Base-by-base conservation (phyloP, 2,888 invertebrate genomes). In the Seladonia tumulorum region DNA sequence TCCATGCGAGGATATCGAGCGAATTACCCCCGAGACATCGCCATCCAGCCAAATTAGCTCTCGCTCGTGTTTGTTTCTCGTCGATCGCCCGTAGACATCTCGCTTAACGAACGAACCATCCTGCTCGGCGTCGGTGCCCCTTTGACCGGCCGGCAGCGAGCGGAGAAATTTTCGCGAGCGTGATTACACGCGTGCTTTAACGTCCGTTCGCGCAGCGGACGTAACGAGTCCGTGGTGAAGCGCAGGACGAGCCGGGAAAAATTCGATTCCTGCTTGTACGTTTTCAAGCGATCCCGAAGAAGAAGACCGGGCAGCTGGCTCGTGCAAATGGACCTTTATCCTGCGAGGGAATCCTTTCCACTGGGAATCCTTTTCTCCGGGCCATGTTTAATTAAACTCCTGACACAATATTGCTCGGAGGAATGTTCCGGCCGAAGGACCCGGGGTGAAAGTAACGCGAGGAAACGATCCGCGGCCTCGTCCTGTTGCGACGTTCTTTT, bases 11-110 rank as follows among this genome's bases (percentile, higher is more conserved):
- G 12, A 68, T 22, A 39, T 71, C 79, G 71, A 76, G 81, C 47
- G 88, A 66, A 88, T 88, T 86, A 88, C 80, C 78, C 86, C 66
- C 83, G 76, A 39, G 81, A 87, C 79, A 79, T 80, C 66, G 35
- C 22, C 70, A 71, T 53, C 25, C 60, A 25, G 12, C 75, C 63
- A 81, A 86, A 86, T 86, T 81, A 77, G 79, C 71, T 81, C 77
- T 73, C 71, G 75, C 53, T 81, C 75, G 79, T 83, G 74, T 84
- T 81, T 87, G 71, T 57, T 83, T 49, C 57, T 14, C 60, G 60
- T 73, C 71, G 81, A 82, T 86, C 60, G 77, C 53, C 49, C 47
- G 16, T 5, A 18, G 53, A 66, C 49, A 47, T 70, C 53, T 60
- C 76, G 81, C 66, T 57, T 57, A 85, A 72, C 81, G 72, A 45